Percentiles rank a stretch among this genome's conserved stretches.
phyloP scores from a whole-genome alignment of 2,113 vertebrate species.

The Pelecanus crispus region DNA sequence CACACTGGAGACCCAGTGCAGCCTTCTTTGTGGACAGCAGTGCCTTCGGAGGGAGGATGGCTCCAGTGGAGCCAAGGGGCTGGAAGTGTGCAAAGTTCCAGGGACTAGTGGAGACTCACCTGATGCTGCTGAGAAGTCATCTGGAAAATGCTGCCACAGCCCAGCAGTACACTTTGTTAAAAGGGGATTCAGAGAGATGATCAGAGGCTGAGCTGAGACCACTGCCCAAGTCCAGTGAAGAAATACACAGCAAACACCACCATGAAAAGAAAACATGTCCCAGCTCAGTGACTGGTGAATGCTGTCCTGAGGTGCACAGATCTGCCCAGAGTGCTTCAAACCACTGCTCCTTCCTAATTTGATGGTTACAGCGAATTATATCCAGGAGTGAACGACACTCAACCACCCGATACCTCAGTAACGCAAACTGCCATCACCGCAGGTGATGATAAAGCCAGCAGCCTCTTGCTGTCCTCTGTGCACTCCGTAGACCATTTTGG shows the following conservation, averaged over 20 bases:
- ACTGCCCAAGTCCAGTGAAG: neutral
- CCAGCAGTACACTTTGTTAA: neutral
- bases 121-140: neutral
- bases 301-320: neutral
- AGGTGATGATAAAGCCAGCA: neutral
- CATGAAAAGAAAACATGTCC: neutral
- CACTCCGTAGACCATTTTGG: neutral
- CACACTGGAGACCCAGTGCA: neutral
- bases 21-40: neutral
- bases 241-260: neutral
- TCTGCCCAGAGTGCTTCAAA: neutral
- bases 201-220: neutral
- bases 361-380: neutral
- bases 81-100: neutral
- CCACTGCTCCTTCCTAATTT: neutral
- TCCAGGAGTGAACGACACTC: neutral
- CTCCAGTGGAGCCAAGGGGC: neutral
- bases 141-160: neutral
- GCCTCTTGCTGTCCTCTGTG: neutral
- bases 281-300: neutral
- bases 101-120: neutral
- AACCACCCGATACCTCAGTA: accelerated
- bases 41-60: neutral
- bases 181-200: neutral
- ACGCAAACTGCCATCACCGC: neutral